Evolutionary conservation across 2,113 vertebrate species (phyloP), one percentile per base, ranked within the genome.

Genomic region (Ardeotis arabs): DNA sequence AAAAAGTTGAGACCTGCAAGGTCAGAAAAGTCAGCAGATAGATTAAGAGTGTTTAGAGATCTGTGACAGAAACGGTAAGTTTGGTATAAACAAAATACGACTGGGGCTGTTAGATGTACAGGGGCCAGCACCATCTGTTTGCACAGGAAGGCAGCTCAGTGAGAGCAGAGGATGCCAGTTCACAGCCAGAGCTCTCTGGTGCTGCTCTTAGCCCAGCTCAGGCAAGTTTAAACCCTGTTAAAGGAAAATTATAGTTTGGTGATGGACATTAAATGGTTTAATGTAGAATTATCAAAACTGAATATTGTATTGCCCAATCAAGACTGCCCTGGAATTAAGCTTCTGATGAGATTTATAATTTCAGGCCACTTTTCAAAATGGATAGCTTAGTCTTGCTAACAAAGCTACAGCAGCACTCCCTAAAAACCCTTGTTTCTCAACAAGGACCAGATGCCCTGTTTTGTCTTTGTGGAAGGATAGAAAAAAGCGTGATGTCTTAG

Each of bases 71-170:
- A 80, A 53, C 41, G 49, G 45, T 64, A 81, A 77, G 25, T 93
- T 89, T 72, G 62, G 35, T 72, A 17, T 33, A 28, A 87, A n/a
- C 4, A 28, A 75, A 79, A 58, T 3, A 9, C 28, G 73, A 35
- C 31, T 33, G 3, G 55, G 29, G 28, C 15, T 56, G 56, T 39
- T 59, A 52, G 69, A 39, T 56, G 29, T 60, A 29, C 44, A 82
- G 74, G 53, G 84, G 62, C 74, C 94, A 76, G 84, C 3, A 5
- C 84, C 69, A 63, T 87, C 60, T 93, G 81, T 79, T 64, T 76
- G 77, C 84, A 73, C 74, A 93, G 87, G 69, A 95, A 95, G 77
- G 77, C 41, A 77, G 35, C 89, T 60, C 67, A 59, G 80, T n/a
- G 89, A 78, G 81, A 84, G 58, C 52, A 78, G 74, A 89, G 74